A percentile compares a stretch with the other conserved stretches of the same genome.
These are phyloP conservation scores for Epinephelus malabaricus DNA, from an alignment of 2,797 vertebrate species.

Conservation along the genomic window DNA sequence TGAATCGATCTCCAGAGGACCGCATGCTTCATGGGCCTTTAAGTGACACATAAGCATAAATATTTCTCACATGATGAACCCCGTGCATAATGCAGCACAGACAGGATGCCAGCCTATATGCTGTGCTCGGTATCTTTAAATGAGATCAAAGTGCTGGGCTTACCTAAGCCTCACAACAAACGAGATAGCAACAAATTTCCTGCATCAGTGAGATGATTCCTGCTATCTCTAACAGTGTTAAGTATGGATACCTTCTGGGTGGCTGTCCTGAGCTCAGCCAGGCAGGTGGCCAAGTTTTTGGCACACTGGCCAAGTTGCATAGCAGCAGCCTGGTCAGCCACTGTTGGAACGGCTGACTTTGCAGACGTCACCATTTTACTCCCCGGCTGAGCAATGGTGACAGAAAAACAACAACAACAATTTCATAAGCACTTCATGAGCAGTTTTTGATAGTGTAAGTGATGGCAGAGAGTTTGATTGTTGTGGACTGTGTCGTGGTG, in stretches of 20 bases:
- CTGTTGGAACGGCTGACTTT: conserved; percentile 96
- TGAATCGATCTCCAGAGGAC: conserved; percentile 98
- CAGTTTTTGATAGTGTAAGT: neutral
- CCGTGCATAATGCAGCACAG: conserved; percentile 3
- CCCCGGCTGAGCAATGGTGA: conserved; percentile 88
- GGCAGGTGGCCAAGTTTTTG: conserved; percentile 97
- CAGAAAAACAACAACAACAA: conserved; percentile 44
- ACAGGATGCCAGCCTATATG: neutral
- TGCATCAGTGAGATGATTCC: conserved; percentile 16
- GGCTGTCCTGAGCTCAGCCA: conserved; percentile 95
- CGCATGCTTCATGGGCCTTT: conserved; percentile 98
- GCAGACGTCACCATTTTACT: conserved; percentile 98
- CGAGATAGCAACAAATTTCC: conserved; percentile 16
- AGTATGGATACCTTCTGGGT: conserved; percentile 92
- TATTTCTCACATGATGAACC: conserved; percentile 25
- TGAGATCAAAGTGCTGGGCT: conserved; percentile 31
- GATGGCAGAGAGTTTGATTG: neutral
- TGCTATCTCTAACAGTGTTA: conserved; percentile 19
- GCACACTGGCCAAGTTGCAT: conserved; percentile 99
- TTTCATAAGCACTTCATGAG: neutral
- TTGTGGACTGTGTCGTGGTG: neutral
- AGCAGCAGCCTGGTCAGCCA: conserved; percentile 96
- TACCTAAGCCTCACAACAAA: conserved; percentile 10
- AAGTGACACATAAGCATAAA: conserved; percentile 18
- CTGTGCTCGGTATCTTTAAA: conserved; percentile 14